Base-by-base conservation (phyloP, 2,888 invertebrate genomes). In the Hirudinaria manillensis region DNA sequence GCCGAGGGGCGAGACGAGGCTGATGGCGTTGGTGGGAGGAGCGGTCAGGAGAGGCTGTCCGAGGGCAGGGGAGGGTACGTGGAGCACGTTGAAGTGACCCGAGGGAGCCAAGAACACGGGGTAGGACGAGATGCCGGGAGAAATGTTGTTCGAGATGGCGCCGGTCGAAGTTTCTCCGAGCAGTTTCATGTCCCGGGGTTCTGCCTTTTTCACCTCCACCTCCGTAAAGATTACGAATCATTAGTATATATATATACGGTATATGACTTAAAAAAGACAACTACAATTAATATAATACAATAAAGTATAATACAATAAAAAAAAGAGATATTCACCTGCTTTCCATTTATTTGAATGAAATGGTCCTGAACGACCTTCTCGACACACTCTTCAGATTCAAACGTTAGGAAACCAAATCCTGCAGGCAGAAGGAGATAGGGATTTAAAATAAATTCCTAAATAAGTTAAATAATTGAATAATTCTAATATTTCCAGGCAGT, bases 171-270 rank as follows among this genome's bases (percentile, higher is more conserved):
- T 66, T 34, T 77, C 77, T 13, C 51, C 72, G 29, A 78, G 66
- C 70, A 78, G 38, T 71, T 79, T 79, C 65, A 77, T 68, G 53
- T 79, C 79, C 16, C 79, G 75, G 3, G 79, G 79, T 71, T 79
- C 78, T 6, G 79, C 79, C 55, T 73, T 78, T 75, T 79, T 79
- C 36, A 77, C 76, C 70, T 79, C 79, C 56, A 79, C 79, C 79
- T 79, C 10, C 7, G 13, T 7, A 4, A 56, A 27, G 24, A 61
- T 61, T 27, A 61, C 10, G 77, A 29, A 24, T 67, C 10, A 34
- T 21, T 10, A 24, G n/a, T 16, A 56, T 24, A 3, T 56, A 4
- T 7, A 4, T 27, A 24, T 27, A 16, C 61, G 13, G 53, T 53
- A 53, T 13, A 53, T 16, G 53, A 53, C 13, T 21, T 53, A 21